Evolutionary conservation across 2,888 invertebrate species (phyloP).

Genomic region (Eumacrocentrus americanus): DNA sequence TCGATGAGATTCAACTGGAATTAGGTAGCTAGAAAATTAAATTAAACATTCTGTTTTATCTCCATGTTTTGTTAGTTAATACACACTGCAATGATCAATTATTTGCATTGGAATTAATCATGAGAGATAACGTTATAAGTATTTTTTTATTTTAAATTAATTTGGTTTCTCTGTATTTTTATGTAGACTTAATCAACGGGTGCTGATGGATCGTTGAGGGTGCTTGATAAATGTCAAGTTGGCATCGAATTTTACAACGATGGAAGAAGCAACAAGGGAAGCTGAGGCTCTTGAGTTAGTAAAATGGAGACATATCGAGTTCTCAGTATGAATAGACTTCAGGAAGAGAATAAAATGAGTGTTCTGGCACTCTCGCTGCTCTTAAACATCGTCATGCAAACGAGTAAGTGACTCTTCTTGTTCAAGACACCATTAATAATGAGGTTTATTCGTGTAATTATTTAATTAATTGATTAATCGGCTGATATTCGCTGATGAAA

Average conservation of each 20-base stretch:
- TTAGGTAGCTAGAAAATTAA: too few relatives aligned
- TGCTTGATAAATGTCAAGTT: background rate
- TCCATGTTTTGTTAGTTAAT: too few relatives aligned
- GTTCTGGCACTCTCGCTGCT: constrained; percentile 53
- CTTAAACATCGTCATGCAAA: constrained; percentile 54
- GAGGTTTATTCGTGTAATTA: background rate
- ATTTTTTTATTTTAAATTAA: background rate
- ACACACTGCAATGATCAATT: too few relatives aligned
- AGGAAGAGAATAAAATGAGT: constrained; percentile 43
- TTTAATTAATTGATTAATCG: background rate
- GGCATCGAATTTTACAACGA: background rate
- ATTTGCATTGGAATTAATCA: too few relatives aligned
- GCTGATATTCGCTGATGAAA: too few relatives aligned
- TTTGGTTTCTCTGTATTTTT: background rate
- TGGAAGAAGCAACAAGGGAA: background rate
- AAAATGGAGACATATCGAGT: background rate
- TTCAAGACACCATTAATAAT: constrained; percentile 29
- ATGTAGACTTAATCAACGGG: background rate
- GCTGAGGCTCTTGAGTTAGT: background rate
- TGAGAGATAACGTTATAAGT: too few relatives aligned
- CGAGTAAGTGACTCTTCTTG: constrained; percentile 49
- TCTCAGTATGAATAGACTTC: background rate
- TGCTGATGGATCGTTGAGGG: background rate
- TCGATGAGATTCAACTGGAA: background rate
- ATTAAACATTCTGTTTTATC: too few relatives aligned